Percentiles rank a stretch among this genome's conserved stretches.
Conservation (phyloP, 2,797 vertebrate genomes). For the Eremophila alpestris region DNA sequence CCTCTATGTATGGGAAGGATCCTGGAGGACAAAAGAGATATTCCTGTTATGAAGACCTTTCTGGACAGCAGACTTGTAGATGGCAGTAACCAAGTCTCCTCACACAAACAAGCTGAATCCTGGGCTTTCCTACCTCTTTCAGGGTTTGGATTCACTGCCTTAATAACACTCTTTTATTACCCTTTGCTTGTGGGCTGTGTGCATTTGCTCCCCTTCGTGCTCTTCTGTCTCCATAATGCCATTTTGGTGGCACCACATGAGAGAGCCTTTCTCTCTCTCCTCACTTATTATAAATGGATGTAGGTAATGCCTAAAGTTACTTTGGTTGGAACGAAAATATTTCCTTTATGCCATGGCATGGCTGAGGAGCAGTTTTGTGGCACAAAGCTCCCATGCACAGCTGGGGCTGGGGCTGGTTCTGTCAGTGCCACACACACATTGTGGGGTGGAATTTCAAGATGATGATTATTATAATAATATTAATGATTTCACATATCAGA, state of each 20-base stretch:
- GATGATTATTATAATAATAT: no score
- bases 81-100: not conserved
- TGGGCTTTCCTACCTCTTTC: not conserved
- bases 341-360: not conserved
- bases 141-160: not conserved
- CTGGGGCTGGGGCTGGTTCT: not conserved
- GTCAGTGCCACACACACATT: not conserved
- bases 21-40: not conserved
- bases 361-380: not conserved
- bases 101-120: not conserved
- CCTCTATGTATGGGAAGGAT: not conserved
- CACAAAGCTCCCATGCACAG: not conserved
- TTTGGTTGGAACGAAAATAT: not conserved
- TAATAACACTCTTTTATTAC: not conserved
- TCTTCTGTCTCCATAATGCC: not conserved
- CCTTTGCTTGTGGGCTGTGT: not conserved
- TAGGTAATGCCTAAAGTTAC: not conserved
- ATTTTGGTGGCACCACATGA: not conserved
- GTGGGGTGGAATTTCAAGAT: accelerated
- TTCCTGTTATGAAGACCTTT: not conserved
- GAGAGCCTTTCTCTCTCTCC: not conserved
- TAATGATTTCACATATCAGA: no score
- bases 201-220: not conserved
- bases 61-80: not conserved
- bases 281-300: not conserved